phyloP scores from a whole-genome alignment of 2,113 vertebrate genomes.

The Solea senegalensis region DNA sequence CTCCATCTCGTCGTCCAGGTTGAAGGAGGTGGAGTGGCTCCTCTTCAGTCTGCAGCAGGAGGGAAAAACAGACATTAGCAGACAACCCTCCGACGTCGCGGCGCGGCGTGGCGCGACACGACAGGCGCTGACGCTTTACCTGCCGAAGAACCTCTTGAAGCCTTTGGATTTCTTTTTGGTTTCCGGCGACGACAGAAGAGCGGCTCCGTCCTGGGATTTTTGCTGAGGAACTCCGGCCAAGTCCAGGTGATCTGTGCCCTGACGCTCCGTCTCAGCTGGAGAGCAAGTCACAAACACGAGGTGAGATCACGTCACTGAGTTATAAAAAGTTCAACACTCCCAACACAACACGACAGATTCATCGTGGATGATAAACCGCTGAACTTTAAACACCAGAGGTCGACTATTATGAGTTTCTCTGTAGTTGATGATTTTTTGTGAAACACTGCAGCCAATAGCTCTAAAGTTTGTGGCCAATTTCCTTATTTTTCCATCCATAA shows the following conservation, averaged over 20 bases:
- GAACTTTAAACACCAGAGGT: too few species aligned
- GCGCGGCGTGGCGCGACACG: not conserved
- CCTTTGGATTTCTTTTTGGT: conserved; percentile 92
- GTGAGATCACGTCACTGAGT: too few species aligned
- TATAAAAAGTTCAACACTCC: too few species aligned
- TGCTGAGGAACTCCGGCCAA: conserved; percentile 82
- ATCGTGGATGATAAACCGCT: too few species aligned
- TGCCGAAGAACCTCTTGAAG: conserved; percentile 93
- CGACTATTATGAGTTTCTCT: too few species aligned
- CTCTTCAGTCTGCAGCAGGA: conserved; percentile 85
- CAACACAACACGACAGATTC: too few species aligned
- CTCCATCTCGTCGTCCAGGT: conserved; percentile 89
- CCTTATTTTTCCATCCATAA: too few species aligned
- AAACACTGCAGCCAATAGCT: too few species aligned
- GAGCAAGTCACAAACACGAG: not conserved
- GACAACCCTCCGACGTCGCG: rapidly evolving
- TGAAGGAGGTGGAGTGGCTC: conserved; percentile 94
- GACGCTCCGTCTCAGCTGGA: conserved; percentile 87
- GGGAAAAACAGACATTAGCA: not conserved
- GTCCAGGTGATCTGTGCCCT: conserved; percentile 88
- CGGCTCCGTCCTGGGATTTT: conserved; percentile 69
- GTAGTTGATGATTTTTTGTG: too few species aligned
- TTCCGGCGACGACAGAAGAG: conserved; percentile 85
- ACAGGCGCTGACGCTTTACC: conserved; percentile 58
- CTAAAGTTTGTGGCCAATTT: too few species aligned